Evolutionary conservation across 2,113 vertebrate species (phyloP).

Genomic region (Varanus salvator): DNA sequence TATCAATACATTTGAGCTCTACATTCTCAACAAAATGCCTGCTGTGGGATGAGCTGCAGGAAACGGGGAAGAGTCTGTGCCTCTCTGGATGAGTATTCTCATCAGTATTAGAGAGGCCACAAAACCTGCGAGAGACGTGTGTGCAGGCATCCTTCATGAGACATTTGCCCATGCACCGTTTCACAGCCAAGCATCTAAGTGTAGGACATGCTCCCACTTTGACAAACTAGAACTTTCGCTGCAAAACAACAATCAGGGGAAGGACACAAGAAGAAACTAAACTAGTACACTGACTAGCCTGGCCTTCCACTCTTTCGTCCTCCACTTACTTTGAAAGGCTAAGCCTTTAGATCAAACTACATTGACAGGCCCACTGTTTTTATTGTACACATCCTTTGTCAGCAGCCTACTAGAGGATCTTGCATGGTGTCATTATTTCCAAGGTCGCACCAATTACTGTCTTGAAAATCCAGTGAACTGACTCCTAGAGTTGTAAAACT

Average conservation of each 20-base stretch:
- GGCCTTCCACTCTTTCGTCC: neutral
- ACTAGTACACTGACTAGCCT: neutral
- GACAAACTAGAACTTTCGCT: neutral
- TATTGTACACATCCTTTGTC: conserved; percentile 22
- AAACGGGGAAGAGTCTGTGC: neutral
- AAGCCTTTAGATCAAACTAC: conserved; percentile 15
- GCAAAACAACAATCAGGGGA: neutral
- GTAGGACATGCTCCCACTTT: neutral
- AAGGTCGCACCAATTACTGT: conserved; percentile 28
- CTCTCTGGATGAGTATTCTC: neutral
- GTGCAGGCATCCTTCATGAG: neutral
- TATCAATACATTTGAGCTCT: neutral
- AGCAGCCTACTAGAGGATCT: conserved; percentile 14
- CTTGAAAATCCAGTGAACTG: conserved; percentile 25
- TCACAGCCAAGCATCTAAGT: neutral
- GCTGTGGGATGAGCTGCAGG: neutral
- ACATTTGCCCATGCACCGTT: neutral
- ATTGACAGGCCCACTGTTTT: conserved; percentile 14
- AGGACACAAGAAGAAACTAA: conserved; percentile 4
- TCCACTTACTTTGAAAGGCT: neutral
- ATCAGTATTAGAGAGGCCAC: neutral
- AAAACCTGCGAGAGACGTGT: neutral
- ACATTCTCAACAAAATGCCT: neutral
- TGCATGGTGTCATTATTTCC: conserved; percentile 28
- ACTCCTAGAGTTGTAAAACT: conserved; percentile 3